Evolutionary conservation across 1,140 invertebrate genomes (phyloP).

Genomic region (Portunus trituberculatus): DNA sequence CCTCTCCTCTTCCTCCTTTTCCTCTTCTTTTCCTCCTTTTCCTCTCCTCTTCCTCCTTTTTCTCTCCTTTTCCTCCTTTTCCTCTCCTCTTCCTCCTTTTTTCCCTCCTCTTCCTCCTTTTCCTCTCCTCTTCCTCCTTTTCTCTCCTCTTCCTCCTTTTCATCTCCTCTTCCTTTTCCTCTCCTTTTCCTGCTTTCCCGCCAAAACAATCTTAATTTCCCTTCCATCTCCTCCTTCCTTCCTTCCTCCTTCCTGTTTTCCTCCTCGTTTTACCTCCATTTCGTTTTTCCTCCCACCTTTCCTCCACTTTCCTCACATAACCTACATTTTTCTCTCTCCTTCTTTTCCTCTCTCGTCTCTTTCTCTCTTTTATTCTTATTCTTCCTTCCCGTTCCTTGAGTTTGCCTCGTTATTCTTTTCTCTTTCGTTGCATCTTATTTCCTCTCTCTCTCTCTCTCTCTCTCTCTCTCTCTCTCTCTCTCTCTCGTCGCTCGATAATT

Average conservation of each 20-base stretch:
- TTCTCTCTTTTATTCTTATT: not conserved
- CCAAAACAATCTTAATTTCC: not conserved
- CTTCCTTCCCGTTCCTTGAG: not conserved
- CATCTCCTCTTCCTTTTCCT: not conserved
- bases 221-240: not conserved
- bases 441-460: too few relatives aligned
- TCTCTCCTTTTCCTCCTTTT: not conserved
- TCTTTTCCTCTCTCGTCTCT: not conserved
- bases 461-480: too few relatives aligned
- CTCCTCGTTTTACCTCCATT: too few relatives aligned
- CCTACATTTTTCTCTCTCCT: not conserved
- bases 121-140: not conserved
- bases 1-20: too few relatives aligned
- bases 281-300: too few relatives aligned
- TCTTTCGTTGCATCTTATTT: not conserved
- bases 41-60: too few relatives aligned
- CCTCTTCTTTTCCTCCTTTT: too few relatives aligned
- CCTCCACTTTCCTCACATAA: too few relatives aligned
- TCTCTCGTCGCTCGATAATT: too few relatives aligned
- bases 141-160: not conserved
- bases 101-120: not conserved
- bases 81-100: not conserved
- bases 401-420: not conserved
- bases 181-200: not conserved
- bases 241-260: not conserved